Base-by-base conservation (phyloP, 2,797 vertebrate genomes). In the Liparis tanakae region DNA sequence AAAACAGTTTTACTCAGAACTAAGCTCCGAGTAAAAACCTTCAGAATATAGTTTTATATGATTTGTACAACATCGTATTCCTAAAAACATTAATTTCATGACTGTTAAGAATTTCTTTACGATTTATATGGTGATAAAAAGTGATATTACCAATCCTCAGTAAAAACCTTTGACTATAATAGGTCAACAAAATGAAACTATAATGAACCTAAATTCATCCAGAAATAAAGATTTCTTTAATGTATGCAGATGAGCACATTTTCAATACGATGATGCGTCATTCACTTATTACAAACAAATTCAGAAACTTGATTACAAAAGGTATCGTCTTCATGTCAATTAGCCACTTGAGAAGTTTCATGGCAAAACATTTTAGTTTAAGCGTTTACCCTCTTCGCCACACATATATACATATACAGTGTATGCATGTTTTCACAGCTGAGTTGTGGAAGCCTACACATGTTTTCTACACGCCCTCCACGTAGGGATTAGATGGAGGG, bases 401-500 rank as follows among this genome's bases (percentile, higher is more conserved):
- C 37, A 1, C 37, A 39, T 37, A 30, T 30, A 30, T 30, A 30
- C 25, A 30, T 30, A 30, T 30, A 30, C 25, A 30, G 2, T 30
- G 25, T 20, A 37, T 36, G 37, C 8, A 59, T 22, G 37, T 46
- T 33, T 44, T 46, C 43, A 46, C 41, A 44, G 43, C 41, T 46
- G 17, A 34, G 13, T 17, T 13, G 13, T 46, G 33, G 33, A 17
- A 33, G 25, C 25, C 12, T 3, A 34, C 10, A 41, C 33, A 46
- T 6, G 10, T 48, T 44, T 55, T 34, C 43, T n/a, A 36, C 25
- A 10, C 9, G 59, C 64, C n/a, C 30, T 41, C 76, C 63, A 71
- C 51, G 57, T 79, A 7, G 57, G 36, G 61, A 69, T 10, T 44
- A 66, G 61, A 77, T 33, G 1, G 43, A 60, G 41, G 68, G 66